A percentile compares a stretch with the other conserved stretches of the same genome.
These are phyloP conservation scores for Strigamia maritima DNA, from an alignment of 2,888 invertebrate species.

Conservation along the genomic window DNA sequence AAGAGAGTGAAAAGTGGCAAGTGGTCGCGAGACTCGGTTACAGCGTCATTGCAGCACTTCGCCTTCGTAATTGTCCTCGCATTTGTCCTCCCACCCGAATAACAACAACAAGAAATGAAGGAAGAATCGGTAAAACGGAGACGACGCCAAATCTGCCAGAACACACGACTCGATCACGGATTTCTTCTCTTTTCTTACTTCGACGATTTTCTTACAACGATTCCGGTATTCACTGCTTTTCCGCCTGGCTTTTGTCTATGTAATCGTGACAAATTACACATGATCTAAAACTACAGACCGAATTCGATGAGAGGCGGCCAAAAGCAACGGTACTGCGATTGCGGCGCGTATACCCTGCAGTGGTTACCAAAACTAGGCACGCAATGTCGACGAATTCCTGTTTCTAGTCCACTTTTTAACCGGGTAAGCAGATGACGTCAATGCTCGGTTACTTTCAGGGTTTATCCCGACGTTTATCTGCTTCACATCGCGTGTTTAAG, in stretches of 20 bases:
- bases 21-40: too few species aligned
- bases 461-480: too few species aligned
- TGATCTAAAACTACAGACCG: neutral
- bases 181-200: neutral
- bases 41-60: neutral
- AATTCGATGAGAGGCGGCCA: neutral
- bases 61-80: too few species aligned
- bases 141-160: slow-evolving; percentile 4
- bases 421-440: neutral
- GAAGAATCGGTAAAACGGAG: neutral
- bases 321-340: neutral
- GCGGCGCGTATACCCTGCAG: slow-evolving; percentile 4
- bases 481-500: too few species aligned
- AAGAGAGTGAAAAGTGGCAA: too few species aligned
- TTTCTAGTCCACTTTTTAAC: neutral
- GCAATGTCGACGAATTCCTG: neutral
- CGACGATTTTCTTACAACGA: neutral
- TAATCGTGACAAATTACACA: neutral
- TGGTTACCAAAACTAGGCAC: neutral
- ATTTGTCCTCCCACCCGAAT: neutral
- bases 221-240: neutral
- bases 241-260: neutral
- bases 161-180: neutral
- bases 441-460: neutral
- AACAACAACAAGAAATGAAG: neutral